Conservation (phyloP, 2,888 invertebrate species). For the Apodemia duryi region DNA sequence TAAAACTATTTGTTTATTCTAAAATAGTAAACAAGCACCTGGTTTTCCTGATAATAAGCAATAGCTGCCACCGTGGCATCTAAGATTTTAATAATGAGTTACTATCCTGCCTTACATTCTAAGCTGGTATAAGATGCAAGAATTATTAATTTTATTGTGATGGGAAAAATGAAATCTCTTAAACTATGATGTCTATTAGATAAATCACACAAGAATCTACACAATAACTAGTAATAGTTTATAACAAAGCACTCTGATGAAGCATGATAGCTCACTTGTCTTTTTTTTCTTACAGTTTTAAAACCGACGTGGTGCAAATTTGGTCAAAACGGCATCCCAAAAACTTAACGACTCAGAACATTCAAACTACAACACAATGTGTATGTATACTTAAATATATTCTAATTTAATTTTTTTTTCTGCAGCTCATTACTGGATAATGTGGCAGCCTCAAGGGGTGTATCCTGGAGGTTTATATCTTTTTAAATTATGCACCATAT, state of each 20-base stretch:
- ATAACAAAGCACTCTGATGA: neutral
- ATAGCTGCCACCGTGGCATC: no score
- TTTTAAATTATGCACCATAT: slow-evolving; percentile 31
- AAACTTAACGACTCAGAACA: slow-evolving; percentile 59
- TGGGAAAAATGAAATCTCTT: no score
- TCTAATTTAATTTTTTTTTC: slow-evolving; percentile 39
- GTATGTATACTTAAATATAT: slow-evolving; percentile 55
- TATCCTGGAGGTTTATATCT: slow-evolving; percentile 67
- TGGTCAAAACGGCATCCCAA: slow-evolving; percentile 63
- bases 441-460: slow-evolving; percentile 72
- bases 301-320: slow-evolving; percentile 34
- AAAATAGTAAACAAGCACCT: neutral
- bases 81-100: no score
- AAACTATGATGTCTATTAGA: no score
- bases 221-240: neutral
- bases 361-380: slow-evolving; percentile 74
- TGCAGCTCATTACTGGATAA: slow-evolving; percentile 46
- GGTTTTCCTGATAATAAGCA: neutral
- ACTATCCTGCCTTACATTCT: no score
- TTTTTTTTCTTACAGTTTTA: slow-evolving; percentile 28
- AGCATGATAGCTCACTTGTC: neutral
- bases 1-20: no score
- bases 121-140: no score
- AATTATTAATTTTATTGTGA: no score
- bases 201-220: no score